These are phyloP conservation scores for Novumbra hubbsi DNA, from an alignment of 2,797 vertebrate genomes.

Conservation along the genomic window DNA sequence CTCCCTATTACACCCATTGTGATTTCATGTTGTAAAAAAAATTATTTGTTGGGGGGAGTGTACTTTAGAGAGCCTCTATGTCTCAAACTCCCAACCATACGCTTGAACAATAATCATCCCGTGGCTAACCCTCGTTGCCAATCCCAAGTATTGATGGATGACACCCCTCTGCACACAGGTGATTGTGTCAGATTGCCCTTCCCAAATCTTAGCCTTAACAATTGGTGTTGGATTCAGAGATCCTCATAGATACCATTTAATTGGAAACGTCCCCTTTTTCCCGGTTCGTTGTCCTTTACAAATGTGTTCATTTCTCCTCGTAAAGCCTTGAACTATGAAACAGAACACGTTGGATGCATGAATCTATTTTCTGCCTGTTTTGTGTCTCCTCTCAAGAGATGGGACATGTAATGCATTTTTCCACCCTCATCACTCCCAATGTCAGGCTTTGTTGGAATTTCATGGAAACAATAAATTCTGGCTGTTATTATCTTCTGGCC, in stretches of 20 bases:
- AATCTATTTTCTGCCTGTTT: conserved; percentile 19
- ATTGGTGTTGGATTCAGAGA: background rate
- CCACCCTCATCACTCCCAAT: conserved; percentile 40
- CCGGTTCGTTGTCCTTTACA: background rate
- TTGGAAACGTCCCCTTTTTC: background rate
- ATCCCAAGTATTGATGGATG: no score
- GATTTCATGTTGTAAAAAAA: no score
- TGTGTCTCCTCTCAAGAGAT: conserved; percentile 12
- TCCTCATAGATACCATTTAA: background rate
- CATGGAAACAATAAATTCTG: conserved; percentile 43
- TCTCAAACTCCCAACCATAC: background rate
- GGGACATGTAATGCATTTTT: conserved; percentile 30
- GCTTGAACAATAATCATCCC: no score
- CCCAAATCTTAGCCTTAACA: background rate
- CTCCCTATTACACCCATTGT: no score
- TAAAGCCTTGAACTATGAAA: conserved; percentile 28
- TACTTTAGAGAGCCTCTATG: background rate
- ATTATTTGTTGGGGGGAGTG: no score
- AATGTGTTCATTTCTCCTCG: conserved; percentile 6
- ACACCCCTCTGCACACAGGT: background rate
- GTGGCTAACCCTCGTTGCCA: no score
- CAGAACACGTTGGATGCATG: conserved; percentile 22
- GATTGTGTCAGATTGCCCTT: background rate
- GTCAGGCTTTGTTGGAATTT: conserved; percentile 40
- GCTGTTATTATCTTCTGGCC: conserved; percentile 52